A percentile compares a stretch with the other conserved stretches of the same genome.
Conservation (phyloP, 2,888 invertebrate species). For the Morpho deidamia region DNA sequence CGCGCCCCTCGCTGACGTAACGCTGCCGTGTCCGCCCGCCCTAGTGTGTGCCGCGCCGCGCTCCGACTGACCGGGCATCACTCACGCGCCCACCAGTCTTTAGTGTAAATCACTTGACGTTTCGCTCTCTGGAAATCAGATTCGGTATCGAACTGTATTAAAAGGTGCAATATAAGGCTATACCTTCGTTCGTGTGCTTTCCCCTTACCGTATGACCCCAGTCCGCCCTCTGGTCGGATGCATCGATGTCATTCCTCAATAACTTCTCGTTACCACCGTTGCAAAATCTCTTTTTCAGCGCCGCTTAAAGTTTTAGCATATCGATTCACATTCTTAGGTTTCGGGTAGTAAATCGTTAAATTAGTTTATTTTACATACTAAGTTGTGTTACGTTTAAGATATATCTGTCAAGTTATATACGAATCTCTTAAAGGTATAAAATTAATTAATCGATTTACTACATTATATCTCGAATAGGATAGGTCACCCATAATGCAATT, state of each 20-base stretch:
- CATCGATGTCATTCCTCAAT: slow-evolving; percentile 65
- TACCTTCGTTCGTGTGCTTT: slow-evolving; percentile 42
- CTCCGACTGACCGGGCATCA: slow-evolving; percentile 56
- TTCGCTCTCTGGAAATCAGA: slow-evolving; percentile 56
- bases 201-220: slow-evolving; percentile 38
- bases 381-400: slow-evolving; percentile 23
- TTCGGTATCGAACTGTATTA: slow-evolving; percentile 52
- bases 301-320: slow-evolving; percentile 31
- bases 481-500: slow-evolving; percentile 15
- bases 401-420: slow-evolving; percentile 24
- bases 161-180: slow-evolving; percentile 59
- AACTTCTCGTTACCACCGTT: slow-evolving; percentile 54
- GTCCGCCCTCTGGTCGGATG: slow-evolving; percentile 61
- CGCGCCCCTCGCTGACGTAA: slow-evolving; percentile 71
- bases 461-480: slow-evolving; percentile 1
- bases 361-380: slow-evolving; percentile 2
- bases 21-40: slow-evolving; percentile 71
- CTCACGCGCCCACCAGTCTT: slow-evolving; percentile 54
- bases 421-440: slow-evolving; percentile 5
- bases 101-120: slow-evolving; percentile 72
- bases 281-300: slow-evolving; percentile 49
- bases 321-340: slow-evolving; percentile 25
- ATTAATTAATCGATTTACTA: slow-evolving; percentile 2
- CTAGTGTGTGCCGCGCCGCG: slow-evolving; percentile 75
- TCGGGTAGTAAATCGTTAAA: slow-evolving; percentile 9